Evolutionary conservation across 2,113 vertebrate genomes (phyloP).

Genomic region (Eclectus roratus): DNA sequence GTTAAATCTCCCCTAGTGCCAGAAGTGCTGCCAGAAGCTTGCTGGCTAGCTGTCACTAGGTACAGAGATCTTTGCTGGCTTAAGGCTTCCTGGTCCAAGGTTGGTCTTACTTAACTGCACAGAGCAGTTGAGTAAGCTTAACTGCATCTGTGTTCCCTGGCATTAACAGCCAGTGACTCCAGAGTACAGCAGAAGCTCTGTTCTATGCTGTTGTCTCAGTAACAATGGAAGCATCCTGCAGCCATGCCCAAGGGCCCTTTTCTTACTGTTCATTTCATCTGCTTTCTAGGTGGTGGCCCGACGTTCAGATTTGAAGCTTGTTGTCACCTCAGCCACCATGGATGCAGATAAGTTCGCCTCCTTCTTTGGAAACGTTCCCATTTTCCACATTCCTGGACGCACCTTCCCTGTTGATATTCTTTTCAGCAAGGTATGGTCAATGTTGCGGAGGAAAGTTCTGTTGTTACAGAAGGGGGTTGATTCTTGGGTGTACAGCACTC

Average conservation of each 20-base stretch:
- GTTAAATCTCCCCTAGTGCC: neutral
- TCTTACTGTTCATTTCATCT: neutral
- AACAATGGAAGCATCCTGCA: neutral
- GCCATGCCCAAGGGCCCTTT: neutral
- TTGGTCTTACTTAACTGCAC: neutral
- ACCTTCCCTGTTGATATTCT: conserved; percentile 97
- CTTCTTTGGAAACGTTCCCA: conserved; percentile 97
- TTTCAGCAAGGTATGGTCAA: conserved; percentile 90
- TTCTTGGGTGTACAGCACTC: neutral
- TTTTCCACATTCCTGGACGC: conserved; percentile 96
- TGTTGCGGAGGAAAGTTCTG: neutral
- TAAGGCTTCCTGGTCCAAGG: neutral
- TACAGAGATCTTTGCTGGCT: neutral
- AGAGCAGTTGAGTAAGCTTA: neutral
- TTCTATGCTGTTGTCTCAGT: neutral
- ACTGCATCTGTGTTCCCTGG: neutral
- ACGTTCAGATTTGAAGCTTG: conserved; percentile 95
- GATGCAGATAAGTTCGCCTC: conserved; percentile 97
- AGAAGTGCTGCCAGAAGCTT: neutral
- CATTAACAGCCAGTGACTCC: neutral
- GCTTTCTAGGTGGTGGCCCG: conserved; percentile 89
- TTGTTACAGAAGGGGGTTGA: neutral
- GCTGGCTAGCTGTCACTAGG: neutral
- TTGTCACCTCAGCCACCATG: conserved; percentile 98
- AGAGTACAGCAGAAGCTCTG: neutral